These are phyloP conservation scores for Lerista edwardsae DNA, from an alignment of 2,797 vertebrate genomes.

Conservation along the genomic window DNA sequence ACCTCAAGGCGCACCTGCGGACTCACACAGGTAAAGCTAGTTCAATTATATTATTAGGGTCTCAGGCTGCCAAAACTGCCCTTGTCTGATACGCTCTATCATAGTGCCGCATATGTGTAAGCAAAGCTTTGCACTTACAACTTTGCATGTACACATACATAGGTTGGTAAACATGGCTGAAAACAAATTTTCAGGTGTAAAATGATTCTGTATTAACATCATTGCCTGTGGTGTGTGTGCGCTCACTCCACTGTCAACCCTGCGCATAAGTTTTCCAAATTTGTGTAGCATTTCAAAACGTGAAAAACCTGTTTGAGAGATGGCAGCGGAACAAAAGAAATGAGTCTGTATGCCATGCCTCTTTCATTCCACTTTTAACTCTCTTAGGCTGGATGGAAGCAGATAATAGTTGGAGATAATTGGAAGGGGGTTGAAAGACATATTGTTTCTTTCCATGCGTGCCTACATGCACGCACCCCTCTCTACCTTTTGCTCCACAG, in stretches of 20 bases:
- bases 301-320: neutral
- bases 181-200: neutral
- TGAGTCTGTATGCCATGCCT: neutral
- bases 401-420: neutral
- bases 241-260: neutral
- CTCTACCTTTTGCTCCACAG: neutral
- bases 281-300: neutral
- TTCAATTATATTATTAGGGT: neutral
- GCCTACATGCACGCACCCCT: neutral
- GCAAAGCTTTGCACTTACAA: neutral
- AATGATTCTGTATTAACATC: rapidly evolving
- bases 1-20: slow-evolving; percentile 96
- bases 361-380: neutral
- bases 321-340: neutral
- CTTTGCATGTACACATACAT: too few relatives aligned
- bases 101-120: neutral
- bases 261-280: rapidly evolving
- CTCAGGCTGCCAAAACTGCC: neutral
- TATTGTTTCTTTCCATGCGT: neutral
- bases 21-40: slow-evolving; percentile 93
- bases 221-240: neutral
- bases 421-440: neutral
- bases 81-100: neutral
- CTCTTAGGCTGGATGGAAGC: neutral
- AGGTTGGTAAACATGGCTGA: neutral